Evolutionary conservation across 2,797 vertebrate species (phyloP).

Genomic region (Cichlasoma orientale): DNA sequence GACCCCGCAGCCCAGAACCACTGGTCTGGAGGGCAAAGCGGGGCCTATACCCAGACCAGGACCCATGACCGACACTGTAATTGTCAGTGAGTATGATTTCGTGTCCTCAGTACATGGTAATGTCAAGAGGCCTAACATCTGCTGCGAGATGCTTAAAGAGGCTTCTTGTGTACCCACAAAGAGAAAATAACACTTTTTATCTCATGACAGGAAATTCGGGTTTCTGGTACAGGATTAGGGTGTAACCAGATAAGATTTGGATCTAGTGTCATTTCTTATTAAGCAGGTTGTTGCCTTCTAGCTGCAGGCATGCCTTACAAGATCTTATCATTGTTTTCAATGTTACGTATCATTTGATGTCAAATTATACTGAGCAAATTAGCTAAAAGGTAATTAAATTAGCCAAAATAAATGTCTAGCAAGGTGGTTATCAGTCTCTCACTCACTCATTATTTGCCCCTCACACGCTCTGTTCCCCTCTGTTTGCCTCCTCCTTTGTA

Average conservation of each 20-base stretch:
- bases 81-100: constrained; percentile 83
- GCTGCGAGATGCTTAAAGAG: background rate
- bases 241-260: background rate
- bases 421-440: background rate
- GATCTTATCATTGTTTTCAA: background rate
- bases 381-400: background rate
- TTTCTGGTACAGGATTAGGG: background rate
- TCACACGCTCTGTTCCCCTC: background rate
- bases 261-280: background rate
- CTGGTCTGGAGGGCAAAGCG: constrained; percentile 20
- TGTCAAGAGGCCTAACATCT: background rate
- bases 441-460: background rate
- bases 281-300: background rate
- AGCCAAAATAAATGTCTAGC: background rate
- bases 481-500: constrained; percentile 1
- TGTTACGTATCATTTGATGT: background rate
- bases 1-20: constrained; percentile 30
- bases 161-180: background rate
- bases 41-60: constrained; percentile 67
- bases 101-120: background rate
- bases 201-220: background rate
- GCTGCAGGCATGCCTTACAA: background rate
- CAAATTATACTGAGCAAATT: background rate
- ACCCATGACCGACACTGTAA: constrained; percentile 71
- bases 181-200: background rate